Conservation (phyloP, 2,797 vertebrate genomes). For the Cephalopachus bancanus region DNA sequence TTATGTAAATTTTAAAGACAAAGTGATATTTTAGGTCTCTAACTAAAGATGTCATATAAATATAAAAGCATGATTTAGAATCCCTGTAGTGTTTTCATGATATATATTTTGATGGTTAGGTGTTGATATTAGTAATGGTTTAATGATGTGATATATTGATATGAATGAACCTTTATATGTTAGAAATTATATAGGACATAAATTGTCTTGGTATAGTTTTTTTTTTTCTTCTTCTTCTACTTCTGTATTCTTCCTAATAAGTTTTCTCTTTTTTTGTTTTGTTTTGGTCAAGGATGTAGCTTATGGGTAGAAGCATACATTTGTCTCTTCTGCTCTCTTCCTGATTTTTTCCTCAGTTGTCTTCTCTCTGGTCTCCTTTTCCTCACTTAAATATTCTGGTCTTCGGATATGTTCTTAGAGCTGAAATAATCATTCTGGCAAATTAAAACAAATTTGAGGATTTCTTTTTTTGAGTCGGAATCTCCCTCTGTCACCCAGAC, state of each 20-base stretch:
- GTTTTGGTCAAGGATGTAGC: neutral
- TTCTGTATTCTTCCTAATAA: too few relatives aligned
- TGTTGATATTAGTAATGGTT: neutral
- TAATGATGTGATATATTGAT: neutral
- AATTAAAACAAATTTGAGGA: conserved; percentile 41
- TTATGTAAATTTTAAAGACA: conserved; percentile 72
- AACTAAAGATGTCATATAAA: conserved; percentile 38
- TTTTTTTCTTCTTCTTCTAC: neutral
- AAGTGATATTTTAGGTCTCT: conserved; percentile 65
- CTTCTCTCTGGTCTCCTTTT: neutral
- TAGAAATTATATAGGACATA: neutral
- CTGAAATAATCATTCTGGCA: neutral
- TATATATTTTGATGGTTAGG: conserved; percentile 40
- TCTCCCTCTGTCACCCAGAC: too few relatives aligned
- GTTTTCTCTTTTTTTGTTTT: neutral
- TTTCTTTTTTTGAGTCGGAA: neutral
- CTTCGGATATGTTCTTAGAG: conserved; percentile 7
- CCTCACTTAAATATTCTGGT: conserved; percentile 19
- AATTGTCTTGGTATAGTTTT: neutral
- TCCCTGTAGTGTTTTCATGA: neutral
- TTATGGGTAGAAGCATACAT: neutral
- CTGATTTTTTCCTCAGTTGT: neutral
- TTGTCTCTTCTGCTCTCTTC: neutral
- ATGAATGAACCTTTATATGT: neutral
- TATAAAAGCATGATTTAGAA: conserved; percentile 60